Base-by-base conservation (phyloP, 2,113 vertebrate species). In the Elachura formosa region DNA sequence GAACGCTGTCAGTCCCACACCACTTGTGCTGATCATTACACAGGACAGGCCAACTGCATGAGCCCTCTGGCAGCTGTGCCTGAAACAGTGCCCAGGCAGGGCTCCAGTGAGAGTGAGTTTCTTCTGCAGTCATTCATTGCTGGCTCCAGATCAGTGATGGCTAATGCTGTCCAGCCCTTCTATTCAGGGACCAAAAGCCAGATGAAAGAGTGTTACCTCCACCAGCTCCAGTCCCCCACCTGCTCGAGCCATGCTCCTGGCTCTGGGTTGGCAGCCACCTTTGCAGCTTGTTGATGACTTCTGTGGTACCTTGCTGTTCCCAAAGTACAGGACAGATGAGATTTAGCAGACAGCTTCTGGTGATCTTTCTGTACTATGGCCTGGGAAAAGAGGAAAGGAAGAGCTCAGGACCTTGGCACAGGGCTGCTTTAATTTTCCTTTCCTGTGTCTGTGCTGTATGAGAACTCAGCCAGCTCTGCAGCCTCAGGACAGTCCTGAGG, bases 31-130 rank as follows among this genome's bases (percentile, higher is more conserved):
- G 72, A 78, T 69, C 43, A 19, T 14, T 40, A 10, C 80, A 75
- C 10, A 55, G 84, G 72, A 74, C 12, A 59, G 63, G 67, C 91
- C 82, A 90, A 90, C 24, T 55, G 71, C 63, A 10, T 40, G 78
- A 91, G 81, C 55, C 43, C 2, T 23, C 82, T 90, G 91, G 87
- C 91, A 94, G 64, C 85, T 14, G 2, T 64, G 76, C 59, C 93
- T 91, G 91, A 95, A 80, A 6, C 79, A 8, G 48, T 22, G 73
- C 91, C 94, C 93, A 86, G 90, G 85, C 84, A 68, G 64, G 51
- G 52, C 84, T 95, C 82, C 93, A 97, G 79, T 0, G 0, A 63
- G 75, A 12, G 28, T 14, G 15, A 64, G 56, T 14, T 83, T 49
- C 69, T 94, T 67, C 87, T 81, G 90, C 85, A 88, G 79, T 40